Percentiles rank a stretch among this genome's conserved stretches.
phyloP scores from a whole-genome alignment of 2,113 vertebrate species.

The Catagonus wagneri region DNA sequence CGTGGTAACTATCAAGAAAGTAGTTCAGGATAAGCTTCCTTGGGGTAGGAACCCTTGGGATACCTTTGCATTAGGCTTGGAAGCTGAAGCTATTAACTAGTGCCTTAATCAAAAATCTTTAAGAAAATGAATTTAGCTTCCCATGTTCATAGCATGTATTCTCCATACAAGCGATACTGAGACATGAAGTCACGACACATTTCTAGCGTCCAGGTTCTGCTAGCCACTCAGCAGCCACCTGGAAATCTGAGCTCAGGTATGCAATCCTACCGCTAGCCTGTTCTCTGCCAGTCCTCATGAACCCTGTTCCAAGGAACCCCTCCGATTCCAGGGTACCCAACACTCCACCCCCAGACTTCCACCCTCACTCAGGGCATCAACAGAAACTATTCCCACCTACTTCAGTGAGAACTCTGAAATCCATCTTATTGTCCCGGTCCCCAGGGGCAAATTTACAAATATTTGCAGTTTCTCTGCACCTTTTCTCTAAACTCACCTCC shows the following conservation, averaged over 20 bases:
- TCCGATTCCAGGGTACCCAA: background rate
- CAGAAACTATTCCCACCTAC: background rate
- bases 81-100: background rate
- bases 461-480: background rate
- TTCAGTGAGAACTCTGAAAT: background rate
- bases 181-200: background rate
- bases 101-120: background rate
- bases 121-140: background rate
- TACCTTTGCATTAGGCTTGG: background rate
- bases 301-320: background rate
- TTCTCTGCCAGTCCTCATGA: background rate
- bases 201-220: background rate
- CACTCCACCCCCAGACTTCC: no score
- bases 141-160: background rate
- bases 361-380: accelerated
- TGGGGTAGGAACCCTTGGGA: background rate
- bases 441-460: background rate
- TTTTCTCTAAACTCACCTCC: background rate
- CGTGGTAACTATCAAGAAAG: background rate
- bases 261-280: accelerated
- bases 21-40: background rate
- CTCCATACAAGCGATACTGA: background rate
- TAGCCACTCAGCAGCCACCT: background rate
- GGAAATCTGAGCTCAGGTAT: background rate
- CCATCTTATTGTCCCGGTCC: background rate